Conservation (phyloP, 2,888 invertebrate species). For the Tachina grossa region DNA sequence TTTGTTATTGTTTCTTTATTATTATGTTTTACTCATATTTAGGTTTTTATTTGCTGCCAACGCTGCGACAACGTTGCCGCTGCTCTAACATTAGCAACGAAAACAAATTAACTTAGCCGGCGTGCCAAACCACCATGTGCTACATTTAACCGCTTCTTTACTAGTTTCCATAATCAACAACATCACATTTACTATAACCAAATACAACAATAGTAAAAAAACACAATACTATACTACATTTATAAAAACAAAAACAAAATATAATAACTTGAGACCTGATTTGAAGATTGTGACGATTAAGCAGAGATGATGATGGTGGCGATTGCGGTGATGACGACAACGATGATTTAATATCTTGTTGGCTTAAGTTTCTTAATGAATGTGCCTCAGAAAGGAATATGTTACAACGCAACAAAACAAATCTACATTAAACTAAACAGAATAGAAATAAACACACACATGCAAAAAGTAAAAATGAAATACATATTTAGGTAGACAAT, state of each 20-base stretch:
- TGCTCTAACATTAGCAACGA: conserved; percentile 54
- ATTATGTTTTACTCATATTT: conserved; percentile 45
- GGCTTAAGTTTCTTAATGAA: conserved; percentile 46
- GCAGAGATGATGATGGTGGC: conserved; percentile 41
- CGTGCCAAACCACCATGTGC: conserved; percentile 71
- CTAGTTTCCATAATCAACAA: conserved; percentile 70
- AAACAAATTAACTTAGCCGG: conserved; percentile 57
- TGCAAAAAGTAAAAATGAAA: background rate
- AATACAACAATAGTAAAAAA: conserved; percentile 43
- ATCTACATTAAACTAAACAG: conserved; percentile 21
- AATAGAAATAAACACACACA: conserved; percentile 11
- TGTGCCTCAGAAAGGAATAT: background rate
- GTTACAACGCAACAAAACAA: background rate
- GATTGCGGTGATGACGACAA: conserved; percentile 25
- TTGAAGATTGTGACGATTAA: conserved; percentile 49
- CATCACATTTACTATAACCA: conserved; percentile 48
- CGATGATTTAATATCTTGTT: conserved; percentile 48
- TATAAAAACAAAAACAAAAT: too few species aligned
- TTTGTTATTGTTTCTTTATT: conserved; percentile 36
- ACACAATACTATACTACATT: background rate
- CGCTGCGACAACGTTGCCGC: conserved; percentile 29
- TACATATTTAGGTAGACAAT: too few species aligned
- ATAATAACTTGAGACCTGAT: conserved; percentile 55
- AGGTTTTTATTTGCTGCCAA: conserved; percentile 47
- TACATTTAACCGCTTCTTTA: conserved; percentile 64